Conservation (phyloP, 2,797 vertebrate species). For the Siniperca undulata region DNA sequence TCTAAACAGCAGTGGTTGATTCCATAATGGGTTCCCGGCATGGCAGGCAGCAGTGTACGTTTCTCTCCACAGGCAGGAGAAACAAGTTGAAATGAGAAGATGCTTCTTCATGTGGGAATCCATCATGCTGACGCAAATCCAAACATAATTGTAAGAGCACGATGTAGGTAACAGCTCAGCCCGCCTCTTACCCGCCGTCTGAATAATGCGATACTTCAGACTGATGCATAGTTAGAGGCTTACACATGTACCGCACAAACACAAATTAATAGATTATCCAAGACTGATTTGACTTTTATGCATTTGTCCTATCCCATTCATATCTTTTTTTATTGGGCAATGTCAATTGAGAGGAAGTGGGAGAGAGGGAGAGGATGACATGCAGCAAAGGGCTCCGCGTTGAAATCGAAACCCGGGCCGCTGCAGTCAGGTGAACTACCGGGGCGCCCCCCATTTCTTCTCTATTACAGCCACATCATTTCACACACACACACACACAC, state of each 20-base stretch:
- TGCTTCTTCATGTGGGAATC: conserved; percentile 36
- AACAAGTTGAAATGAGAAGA: conserved; percentile 43
- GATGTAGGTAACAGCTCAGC: conserved; percentile 30
- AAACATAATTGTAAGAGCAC: conserved; percentile 41
- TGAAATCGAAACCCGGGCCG: too few relatives aligned
- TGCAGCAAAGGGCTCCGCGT: too few relatives aligned
- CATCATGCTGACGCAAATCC: conserved; percentile 58
- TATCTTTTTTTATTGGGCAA: too few relatives aligned
- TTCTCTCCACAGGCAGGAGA: conserved; percentile 5
- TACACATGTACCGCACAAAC: not conserved
- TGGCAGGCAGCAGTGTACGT: not conserved
- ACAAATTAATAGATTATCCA: not conserved
- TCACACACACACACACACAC: not conserved
- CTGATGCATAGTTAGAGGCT: conserved; percentile 1
- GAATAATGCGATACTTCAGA: conserved; percentile 54
- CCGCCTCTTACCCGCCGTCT: conserved; percentile 15
- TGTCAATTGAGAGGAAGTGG: too few relatives aligned
- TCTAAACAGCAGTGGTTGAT: conserved; percentile 20
- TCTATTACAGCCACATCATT: not conserved
- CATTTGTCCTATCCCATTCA: not conserved
- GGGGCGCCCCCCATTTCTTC: not conserved
- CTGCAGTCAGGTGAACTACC: too few relatives aligned
- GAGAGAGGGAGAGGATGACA: too few relatives aligned
- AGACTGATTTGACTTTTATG: conserved; percentile 9
- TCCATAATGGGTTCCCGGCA: conserved; percentile 19